Evolutionary conservation across 2,888 invertebrate species (phyloP).

Genomic region (Leucozona laternaria): DNA sequence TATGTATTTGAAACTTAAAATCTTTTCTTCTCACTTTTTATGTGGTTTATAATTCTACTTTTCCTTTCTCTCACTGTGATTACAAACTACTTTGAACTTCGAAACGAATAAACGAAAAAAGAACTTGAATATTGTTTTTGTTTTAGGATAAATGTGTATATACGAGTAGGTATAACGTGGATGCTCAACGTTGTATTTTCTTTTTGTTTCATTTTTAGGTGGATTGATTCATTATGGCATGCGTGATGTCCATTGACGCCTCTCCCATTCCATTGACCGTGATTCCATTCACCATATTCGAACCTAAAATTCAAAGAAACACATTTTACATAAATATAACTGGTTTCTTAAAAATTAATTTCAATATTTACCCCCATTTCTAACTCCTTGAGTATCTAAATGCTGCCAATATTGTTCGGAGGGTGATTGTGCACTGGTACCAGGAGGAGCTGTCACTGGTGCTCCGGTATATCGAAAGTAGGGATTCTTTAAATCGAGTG

Average conservation of each 20-base stretch:
- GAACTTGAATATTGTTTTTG: slow-evolving; percentile 62
- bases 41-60: slow-evolving; percentile 32
- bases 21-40: neutral
- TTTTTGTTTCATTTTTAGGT: slow-evolving; percentile 78
- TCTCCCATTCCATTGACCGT: slow-evolving; percentile 90
- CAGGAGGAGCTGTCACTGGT: slow-evolving; percentile 96
- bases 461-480: slow-evolving; percentile 98
- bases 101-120: slow-evolving; percentile 69
- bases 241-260: slow-evolving; percentile 88
- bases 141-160: slow-evolving; percentile 73
- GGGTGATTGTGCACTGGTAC: slow-evolving; percentile 94
- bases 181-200: slow-evolving; percentile 66
- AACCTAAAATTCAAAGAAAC: slow-evolving; percentile 83
- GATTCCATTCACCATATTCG: slow-evolving; percentile 90
- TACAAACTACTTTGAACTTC: slow-evolving; percentile 75
- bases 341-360: neutral
- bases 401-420: slow-evolving; percentile 97
- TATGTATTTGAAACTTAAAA: slow-evolving; percentile 33
- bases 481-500: slow-evolving; percentile 98
- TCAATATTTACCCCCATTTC: slow-evolving; percentile 80
- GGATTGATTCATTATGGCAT: slow-evolving; percentile 84
- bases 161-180: slow-evolving; percentile 65
- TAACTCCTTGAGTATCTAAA: slow-evolving; percentile 88
- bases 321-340: slow-evolving; percentile 34
- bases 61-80: slow-evolving; percentile 37